These are phyloP conservation scores for Sinella curviseta DNA, from an alignment of 1,140 invertebrate species.

Conservation along the genomic window DNA sequence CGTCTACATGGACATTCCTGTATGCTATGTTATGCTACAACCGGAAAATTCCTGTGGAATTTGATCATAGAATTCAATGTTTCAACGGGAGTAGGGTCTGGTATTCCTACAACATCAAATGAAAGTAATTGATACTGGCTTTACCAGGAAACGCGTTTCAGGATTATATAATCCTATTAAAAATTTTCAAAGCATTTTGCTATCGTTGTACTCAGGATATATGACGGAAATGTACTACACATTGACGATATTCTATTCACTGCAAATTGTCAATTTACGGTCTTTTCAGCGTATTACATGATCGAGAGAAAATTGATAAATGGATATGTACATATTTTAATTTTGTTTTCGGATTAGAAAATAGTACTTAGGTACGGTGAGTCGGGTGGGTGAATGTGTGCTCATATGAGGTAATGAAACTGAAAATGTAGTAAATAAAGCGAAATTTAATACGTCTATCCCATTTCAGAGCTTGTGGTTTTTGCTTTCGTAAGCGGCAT, in stretches of 20 bases:
- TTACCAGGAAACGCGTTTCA: not conserved
- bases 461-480: not conserved
- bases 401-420: not conserved
- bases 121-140: not conserved
- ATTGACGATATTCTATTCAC: not conserved
- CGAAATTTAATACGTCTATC: not conserved
- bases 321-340: not conserved
- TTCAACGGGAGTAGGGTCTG: no score
- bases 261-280: not conserved
- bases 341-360: not conserved
- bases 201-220: no score
- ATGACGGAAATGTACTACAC: not conserved
- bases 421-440: constrained; percentile 3
- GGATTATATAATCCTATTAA: not conserved
- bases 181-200: no score
- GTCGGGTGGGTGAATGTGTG: no score
- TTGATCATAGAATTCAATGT: no score
- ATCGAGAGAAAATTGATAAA: not conserved
- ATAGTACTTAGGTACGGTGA: not conserved
- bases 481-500: not conserved
- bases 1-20: no score
- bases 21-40: no score
- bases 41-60: no score
- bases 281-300: no score
- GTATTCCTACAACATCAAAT: no score